Evolutionary conservation across 1,140 invertebrate genomes (phyloP), one percentile per base, ranked within the genome.

Genomic region (Drosophila athabasca): DNA sequence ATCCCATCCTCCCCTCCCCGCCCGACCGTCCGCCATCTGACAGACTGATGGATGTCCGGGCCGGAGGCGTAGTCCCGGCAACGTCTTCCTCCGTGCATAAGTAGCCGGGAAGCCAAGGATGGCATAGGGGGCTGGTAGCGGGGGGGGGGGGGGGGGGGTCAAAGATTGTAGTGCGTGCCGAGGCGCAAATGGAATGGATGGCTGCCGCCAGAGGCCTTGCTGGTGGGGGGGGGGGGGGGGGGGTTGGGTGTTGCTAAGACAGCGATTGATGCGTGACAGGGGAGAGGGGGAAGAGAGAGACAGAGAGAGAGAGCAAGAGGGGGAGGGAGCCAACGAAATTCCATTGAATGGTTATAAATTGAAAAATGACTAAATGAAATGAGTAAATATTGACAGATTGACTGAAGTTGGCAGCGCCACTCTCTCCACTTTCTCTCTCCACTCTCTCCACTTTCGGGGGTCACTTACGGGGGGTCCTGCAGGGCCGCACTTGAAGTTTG

Each of bases 281-380:
- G 11, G 26, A 2, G 22, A 17, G 35, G 41, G 19, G 35, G 31
- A 7, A 9, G 17, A 19, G 17, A 31, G 8, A 4, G 31, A 19
- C 19, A 50, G 49, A 26, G 26, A 7, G 19, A 24, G 24, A 4
- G 24, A 0, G 24, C 4, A 0, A 26, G 15, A 13, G 19, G 35
- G 49, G 5, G 15, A 13, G 19, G 35, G 49, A 31, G 31, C 8
- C 31, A 31, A 9, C 31, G 31, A 84, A 82, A 82, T 88, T 88
- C 87, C 76, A 89, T 69, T 83, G 81, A 88, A 88, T 88, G 84
- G 76, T 68, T 83, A 88, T 88, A 88, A 88, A 88, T 88, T 89
- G 76, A 88, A 89, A 89, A 89, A 68, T 88, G 84, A 89, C 64
- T 88, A 79, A 87, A 87, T 87, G 83, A 87, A 87, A 87, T 88